Conservation (phyloP, 2,888 invertebrate species). For the Scaptomyza caliginosa region DNA sequence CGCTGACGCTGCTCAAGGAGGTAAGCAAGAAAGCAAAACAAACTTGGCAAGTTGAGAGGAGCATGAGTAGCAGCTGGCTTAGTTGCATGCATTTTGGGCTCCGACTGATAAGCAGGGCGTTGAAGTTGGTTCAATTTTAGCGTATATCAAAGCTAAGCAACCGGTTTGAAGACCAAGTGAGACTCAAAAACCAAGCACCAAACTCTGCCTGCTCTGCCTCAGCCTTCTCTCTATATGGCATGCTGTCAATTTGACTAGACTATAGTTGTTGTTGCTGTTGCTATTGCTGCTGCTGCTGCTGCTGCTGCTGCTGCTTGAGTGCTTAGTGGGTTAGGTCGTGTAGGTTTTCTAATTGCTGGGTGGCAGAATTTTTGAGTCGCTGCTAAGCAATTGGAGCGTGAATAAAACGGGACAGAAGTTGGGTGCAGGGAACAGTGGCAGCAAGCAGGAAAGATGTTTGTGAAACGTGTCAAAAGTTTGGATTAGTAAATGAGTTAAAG, state of each 20-base stretch:
- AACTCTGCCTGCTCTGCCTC: conserved; percentile 13
- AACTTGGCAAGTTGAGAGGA: conserved; percentile 24
- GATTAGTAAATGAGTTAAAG: conserved; percentile 62
- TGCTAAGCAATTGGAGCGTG: conserved; percentile 70
- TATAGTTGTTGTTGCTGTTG: conserved; percentile 24
- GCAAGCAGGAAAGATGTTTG: conserved; percentile 26
- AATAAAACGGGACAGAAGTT: conserved; percentile 19
- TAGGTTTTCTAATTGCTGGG: conserved; percentile 76
- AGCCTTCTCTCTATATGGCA: conserved; percentile 22
- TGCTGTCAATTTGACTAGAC: conserved; percentile 65
- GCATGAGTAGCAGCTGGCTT: background rate
- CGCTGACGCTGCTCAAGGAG: conserved; percentile 42
- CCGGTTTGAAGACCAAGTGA: conserved; percentile 60
- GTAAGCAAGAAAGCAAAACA: conserved; percentile 46
- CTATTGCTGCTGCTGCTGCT: conserved; percentile 19
- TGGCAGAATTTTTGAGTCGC: conserved; percentile 72
- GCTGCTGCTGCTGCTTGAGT: conserved; percentile 50
- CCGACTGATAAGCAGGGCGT: conserved; percentile 58
- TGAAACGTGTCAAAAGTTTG: conserved; percentile 73
- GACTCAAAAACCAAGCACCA: conserved; percentile 10
- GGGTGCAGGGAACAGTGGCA: background rate
- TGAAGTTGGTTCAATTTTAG: conserved; percentile 54
- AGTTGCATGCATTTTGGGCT: conserved; percentile 20
- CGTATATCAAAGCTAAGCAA: conserved; percentile 52
- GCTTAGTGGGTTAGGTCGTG: conserved; percentile 77